Percentiles rank a stretch among this genome's conserved stretches.
phyloP scores from a whole-genome alignment of 1,140 invertebrate genomes.

The Nymphalis io region DNA sequence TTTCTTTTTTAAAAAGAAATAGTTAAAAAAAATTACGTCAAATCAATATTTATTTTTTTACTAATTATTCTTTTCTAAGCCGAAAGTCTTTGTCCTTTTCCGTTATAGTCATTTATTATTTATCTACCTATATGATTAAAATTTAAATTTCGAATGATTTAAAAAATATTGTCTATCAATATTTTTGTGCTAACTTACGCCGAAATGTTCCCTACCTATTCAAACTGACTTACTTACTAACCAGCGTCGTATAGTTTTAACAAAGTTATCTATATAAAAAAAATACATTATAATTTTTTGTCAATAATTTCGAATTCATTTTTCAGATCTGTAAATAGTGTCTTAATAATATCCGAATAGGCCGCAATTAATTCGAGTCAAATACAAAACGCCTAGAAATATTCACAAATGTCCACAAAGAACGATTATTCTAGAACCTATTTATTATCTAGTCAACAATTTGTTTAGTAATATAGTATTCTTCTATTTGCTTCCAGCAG shows the following conservation, averaged over 20 bases:
- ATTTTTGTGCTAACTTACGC: slow-evolving; percentile 16
- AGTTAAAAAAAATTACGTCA: no score
- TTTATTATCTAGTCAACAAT: slow-evolving; percentile 52
- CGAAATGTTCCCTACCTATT: slow-evolving; percentile 17
- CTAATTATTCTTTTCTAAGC: no score
- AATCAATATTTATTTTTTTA: no score
- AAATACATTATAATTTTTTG: slow-evolving; percentile 30
- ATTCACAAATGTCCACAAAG: slow-evolving; percentile 16
- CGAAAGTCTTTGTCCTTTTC: not conserved
- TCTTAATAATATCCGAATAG: slow-evolving; percentile 44
- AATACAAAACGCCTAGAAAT: slow-evolving; percentile 41
- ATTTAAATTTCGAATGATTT: slow-evolving; percentile 13
- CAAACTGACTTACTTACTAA: slow-evolving; percentile 17
- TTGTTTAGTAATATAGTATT: slow-evolving; percentile 45
- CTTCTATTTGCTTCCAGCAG: slow-evolving; percentile 60
- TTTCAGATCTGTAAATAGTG: slow-evolving; percentile 30
- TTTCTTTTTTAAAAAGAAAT: no score
- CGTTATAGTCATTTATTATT: slow-evolving; percentile 4
- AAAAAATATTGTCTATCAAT: slow-evolving; percentile 33
- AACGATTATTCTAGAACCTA: slow-evolving; percentile 32
- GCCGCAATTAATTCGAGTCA: slow-evolving; percentile 51
- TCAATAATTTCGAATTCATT: slow-evolving; percentile 15
- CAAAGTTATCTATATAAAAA: slow-evolving; percentile 35
- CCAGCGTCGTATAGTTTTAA: slow-evolving; percentile 26
- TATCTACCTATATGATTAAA: slow-evolving; percentile 5